Percentiles rank a stretch among this genome's conserved stretches.
Evolutionary conservation across 2,113 vertebrate genomes (phyloP).

Genomic region (Baryphthengus martii): DNA sequence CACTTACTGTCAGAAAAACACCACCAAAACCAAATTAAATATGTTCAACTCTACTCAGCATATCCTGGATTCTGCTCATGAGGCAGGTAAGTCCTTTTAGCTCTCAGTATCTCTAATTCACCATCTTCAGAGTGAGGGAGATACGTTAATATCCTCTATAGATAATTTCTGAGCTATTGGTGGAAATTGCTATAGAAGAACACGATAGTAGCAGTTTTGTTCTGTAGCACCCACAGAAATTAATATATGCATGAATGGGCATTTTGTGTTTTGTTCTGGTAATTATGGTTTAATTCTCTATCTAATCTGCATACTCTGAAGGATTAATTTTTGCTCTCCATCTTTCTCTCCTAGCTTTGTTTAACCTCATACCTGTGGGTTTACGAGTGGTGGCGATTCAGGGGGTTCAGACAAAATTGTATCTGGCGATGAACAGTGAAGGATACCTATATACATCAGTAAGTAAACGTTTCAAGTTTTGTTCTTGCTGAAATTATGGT

Average conservation of each 20-base stretch:
- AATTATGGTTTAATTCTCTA: not conserved
- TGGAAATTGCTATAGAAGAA: not conserved
- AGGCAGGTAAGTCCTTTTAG: not conserved
- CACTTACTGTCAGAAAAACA: not conserved
- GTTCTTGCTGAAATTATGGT: not conserved
- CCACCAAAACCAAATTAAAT: rapidly evolving
- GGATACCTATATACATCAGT: constrained; percentile 97
- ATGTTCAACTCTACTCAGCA: not conserved
- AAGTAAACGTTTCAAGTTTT: constrained; percentile 67
- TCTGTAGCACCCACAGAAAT: not conserved
- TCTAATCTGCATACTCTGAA: not conserved
- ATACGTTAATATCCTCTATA: rapidly evolving
- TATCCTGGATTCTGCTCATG: not conserved
- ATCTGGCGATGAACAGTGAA: constrained; percentile 98
- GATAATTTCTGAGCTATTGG: not conserved
- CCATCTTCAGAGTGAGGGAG: not conserved
- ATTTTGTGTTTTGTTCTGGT: not conserved
- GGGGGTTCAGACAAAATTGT: constrained; percentile 97
- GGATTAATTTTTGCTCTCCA: constrained; percentile 22
- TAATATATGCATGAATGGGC: not conserved
- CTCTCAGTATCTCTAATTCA: not conserved
- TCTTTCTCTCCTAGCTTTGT: constrained; percentile 82
- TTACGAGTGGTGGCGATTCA: constrained; percentile 99
- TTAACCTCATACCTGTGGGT: constrained; percentile 99
- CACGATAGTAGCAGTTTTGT: rapidly evolving